Conservation (phyloP, 2,888 invertebrate genomes). For the Neoaliturus tenellus region DNA sequence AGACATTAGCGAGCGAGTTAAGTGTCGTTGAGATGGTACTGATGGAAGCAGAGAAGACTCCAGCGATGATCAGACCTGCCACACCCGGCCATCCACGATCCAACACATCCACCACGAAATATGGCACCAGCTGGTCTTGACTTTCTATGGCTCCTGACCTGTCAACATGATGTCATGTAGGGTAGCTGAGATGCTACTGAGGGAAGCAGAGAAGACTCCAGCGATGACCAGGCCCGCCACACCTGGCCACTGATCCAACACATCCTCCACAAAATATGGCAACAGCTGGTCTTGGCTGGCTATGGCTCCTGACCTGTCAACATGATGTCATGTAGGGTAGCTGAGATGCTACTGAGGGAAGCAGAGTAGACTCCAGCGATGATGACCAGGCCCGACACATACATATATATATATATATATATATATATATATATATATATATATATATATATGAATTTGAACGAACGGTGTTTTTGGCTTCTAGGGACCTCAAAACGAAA, state of each 20-base stretch:
- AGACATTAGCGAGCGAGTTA: slow-evolving; percentile 93
- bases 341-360: too few species aligned
- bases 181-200: slow-evolving; percentile 92
- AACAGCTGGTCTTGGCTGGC: slow-evolving; percentile 81
- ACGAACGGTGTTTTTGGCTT: too few species aligned
- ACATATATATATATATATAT: too few species aligned
- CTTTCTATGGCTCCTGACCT: slow-evolving; percentile 50
- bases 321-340: not conserved
- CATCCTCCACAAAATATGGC: slow-evolving; percentile 89
- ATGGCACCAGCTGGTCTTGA: slow-evolving; percentile 86
- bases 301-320: slow-evolving; percentile 40
- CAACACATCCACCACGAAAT: slow-evolving; percentile 88
- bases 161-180: not conserved
- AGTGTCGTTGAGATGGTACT: slow-evolving; percentile 94
- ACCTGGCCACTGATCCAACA: slow-evolving; percentile 83
- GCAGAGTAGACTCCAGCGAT: too few species aligned
- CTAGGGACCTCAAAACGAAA: too few species aligned
- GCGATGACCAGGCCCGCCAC: slow-evolving; percentile 91
- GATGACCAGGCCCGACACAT: too few species aligned
- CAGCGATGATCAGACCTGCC: slow-evolving; percentile 90
- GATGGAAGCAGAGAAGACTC: slow-evolving; percentile 90
- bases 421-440: too few species aligned
- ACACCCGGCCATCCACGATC: slow-evolving; percentile 84
- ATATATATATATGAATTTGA: too few species aligned
- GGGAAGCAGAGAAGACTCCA: slow-evolving; percentile 90